These are phyloP conservation scores for Psittacula cyanocephala DNA, from an alignment of 2,113 vertebrate species.

Conservation along the genomic window DNA sequence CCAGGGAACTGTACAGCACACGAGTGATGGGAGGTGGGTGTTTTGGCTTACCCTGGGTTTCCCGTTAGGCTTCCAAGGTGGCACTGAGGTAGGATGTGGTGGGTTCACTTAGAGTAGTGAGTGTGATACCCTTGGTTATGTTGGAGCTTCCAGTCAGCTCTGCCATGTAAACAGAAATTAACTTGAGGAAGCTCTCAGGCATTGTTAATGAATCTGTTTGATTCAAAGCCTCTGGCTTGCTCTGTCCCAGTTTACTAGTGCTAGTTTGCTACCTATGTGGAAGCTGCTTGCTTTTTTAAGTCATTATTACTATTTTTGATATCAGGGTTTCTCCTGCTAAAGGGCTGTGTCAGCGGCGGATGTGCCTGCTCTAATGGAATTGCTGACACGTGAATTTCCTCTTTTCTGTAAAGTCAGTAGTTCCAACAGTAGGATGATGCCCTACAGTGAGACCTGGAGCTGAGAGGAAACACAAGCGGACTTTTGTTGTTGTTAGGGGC, in stretches of 20 bases:
- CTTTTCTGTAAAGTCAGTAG: not conserved
- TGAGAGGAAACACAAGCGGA: not conserved
- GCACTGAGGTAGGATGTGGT: not conserved
- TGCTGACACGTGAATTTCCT: not conserved
- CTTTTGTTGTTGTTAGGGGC: not conserved
- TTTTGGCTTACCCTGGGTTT: not conserved
- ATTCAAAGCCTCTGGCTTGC: not conserved
- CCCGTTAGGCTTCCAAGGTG: too few relatives aligned
- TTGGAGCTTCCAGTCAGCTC: fast-evolving
- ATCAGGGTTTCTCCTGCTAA: not conserved
- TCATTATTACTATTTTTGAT: not conserved
- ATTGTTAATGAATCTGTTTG: not conserved
- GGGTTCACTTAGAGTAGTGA: not conserved
- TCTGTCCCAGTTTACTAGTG: not conserved
- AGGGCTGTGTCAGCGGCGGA: not conserved
- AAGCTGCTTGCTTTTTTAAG: not conserved
- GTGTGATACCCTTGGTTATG: fast-evolving
- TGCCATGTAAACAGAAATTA: fast-evolving
- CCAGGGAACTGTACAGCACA: not conserved
- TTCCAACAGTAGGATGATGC: not conserved
- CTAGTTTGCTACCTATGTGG: not conserved
- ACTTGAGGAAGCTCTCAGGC: not conserved
- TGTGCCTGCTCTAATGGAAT: not conserved
- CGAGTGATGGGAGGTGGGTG: fast-evolving
- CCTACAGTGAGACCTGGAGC: not conserved